These are phyloP conservation scores for Archilochus colubris DNA, from an alignment of 2,113 vertebrate genomes.

Conservation along the genomic window DNA sequence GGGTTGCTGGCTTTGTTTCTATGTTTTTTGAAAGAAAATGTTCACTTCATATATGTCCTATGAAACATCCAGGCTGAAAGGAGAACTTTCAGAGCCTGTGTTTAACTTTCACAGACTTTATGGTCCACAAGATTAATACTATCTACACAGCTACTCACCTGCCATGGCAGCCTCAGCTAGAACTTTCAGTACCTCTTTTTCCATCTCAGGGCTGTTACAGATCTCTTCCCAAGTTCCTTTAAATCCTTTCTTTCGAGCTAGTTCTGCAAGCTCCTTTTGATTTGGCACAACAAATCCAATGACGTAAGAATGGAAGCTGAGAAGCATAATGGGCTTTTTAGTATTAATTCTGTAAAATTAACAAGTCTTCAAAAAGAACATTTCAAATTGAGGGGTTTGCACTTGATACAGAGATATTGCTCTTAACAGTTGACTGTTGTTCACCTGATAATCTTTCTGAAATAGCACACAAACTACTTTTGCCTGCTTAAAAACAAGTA, in stretches of 20 bases:
- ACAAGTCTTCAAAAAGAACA: background rate
- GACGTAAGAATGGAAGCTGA: slow-evolving; percentile 92
- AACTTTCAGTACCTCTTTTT: slow-evolving; percentile 88
- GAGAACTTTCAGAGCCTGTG: background rate
- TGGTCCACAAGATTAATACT: background rate
- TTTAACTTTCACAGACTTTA: background rate
- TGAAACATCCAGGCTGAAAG: rapidly evolving
- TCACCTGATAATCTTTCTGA: slow-evolving; percentile 32
- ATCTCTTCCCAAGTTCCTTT: slow-evolving; percentile 87
- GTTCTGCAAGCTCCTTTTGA: slow-evolving; percentile 87
- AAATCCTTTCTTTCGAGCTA: slow-evolving; percentile 85
- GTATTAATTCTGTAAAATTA: background rate
- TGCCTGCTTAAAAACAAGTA: slow-evolving; percentile 2
- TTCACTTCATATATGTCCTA: background rate
- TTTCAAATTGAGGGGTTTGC: background rate
- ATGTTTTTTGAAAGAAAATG: background rate
- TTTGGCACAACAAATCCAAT: slow-evolving; percentile 97
- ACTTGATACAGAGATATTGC: slow-evolving; percentile 4
- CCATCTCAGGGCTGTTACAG: slow-evolving; percentile 86
- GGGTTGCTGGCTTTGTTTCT: too few species aligned
- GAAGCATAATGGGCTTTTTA: slow-evolving; percentile 48
- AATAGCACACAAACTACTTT: background rate
- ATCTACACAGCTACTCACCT: slow-evolving; percentile 75
- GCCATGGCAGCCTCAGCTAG: slow-evolving; percentile 84
- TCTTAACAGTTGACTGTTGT: slow-evolving; percentile 36